phyloP scores from a whole-genome alignment of 1,140 invertebrate genomes.

The Drosophila obscura region DNA sequence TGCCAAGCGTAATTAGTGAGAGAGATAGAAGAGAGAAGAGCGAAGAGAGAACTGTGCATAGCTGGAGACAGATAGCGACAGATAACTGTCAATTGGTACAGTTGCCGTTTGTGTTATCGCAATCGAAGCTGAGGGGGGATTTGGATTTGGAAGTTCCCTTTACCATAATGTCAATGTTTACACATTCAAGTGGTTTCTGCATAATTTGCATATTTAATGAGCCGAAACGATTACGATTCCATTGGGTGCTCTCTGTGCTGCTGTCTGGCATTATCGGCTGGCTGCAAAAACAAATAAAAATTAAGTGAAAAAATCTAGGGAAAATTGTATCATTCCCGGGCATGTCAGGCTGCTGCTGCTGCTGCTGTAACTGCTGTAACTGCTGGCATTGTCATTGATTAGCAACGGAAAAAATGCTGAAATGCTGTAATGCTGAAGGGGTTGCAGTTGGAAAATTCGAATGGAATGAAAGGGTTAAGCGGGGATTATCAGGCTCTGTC shows the following conservation, averaged over 20 bases:
- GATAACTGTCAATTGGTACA: constrained; percentile 1
- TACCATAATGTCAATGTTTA: constrained; percentile 62
- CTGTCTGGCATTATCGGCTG: constrained; percentile 59
- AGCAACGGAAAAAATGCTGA: constrained; percentile 45
- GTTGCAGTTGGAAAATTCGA: constrained; percentile 10
- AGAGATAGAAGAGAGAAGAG: no score
- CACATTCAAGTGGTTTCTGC: constrained; percentile 75
- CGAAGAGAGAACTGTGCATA: background rate
- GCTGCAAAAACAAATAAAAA: constrained; percentile 76
- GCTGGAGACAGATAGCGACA: no score
- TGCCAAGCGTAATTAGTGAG: constrained; percentile 60
- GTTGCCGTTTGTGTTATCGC: constrained; percentile 23
- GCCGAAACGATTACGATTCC: constrained; percentile 38
- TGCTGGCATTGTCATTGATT: constrained; percentile 50
- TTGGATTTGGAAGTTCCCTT: background rate
- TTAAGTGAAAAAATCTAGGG: constrained; percentile 70
- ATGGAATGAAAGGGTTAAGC: constrained; percentile 52
- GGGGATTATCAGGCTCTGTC: constrained; percentile 25
- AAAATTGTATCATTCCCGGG: constrained; percentile 46
- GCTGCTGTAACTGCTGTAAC: no score
- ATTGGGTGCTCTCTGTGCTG: constrained; percentile 30
- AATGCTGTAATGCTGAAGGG: constrained; percentile 29
- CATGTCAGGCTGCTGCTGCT: no score
- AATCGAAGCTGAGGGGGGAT: constrained; percentile 8
- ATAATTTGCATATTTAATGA: constrained; percentile 78